Conservation (phyloP, 1,140 invertebrate species). For the Macrobrachium nipponense region DNA sequence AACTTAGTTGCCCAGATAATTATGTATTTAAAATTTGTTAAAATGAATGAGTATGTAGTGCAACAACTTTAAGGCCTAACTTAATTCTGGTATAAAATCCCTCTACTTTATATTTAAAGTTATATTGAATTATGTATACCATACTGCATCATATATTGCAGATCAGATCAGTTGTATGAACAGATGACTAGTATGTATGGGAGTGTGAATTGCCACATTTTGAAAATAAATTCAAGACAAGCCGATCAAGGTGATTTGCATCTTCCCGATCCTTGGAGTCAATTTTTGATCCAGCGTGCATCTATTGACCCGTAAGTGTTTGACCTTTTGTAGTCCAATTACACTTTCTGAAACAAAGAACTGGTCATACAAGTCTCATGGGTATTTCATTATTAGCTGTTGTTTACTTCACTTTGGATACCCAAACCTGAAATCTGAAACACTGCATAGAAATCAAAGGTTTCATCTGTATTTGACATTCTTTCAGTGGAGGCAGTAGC, state of each 20-base stretch:
- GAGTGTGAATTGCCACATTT: slow-evolving; percentile 84
- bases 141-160: slow-evolving; percentile 66
- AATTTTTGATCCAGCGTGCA: slow-evolving; percentile 76
- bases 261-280: slow-evolving; percentile 85
- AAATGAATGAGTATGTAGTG: too few species aligned
- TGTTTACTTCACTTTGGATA: background rate
- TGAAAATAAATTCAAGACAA: slow-evolving; percentile 86
- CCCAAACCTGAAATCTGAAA: too few species aligned
- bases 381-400: background rate
- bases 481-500: slow-evolving; percentile 45
- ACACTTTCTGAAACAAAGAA: background rate
- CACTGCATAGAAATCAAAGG: too few species aligned
- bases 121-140: too few species aligned
- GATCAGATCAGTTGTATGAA: slow-evolving; percentile 85
- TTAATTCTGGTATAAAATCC: too few species aligned
- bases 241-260: slow-evolving; percentile 73
- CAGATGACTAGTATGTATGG: slow-evolving; percentile 88
- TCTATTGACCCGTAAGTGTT: slow-evolving; percentile 54
- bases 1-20: too few species aligned
- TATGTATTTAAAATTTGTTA: too few species aligned
- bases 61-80: too few species aligned
- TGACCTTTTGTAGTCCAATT: background rate
- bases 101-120: too few species aligned
- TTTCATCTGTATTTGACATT: background rate
- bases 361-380: background rate